A percentile compares a stretch with the other conserved stretches of the same genome.
Conservation (phyloP, 1,140 invertebrate species). For the Zaprionus ghesquierei region DNA sequence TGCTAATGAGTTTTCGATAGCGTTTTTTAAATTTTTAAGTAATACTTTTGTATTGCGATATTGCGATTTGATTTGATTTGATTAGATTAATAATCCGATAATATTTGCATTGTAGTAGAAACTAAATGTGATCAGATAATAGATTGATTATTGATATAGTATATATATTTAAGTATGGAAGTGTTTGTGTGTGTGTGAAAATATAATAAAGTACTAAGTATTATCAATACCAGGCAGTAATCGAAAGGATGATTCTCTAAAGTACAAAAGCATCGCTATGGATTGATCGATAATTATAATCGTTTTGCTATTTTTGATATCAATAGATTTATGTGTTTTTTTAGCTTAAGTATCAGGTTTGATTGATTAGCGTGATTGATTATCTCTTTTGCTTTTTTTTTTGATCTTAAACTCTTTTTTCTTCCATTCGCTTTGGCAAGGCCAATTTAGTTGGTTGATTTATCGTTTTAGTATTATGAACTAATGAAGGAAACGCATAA, state of each 20-base stretch:
- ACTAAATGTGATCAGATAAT: slow-evolving; percentile 70
- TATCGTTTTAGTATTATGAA: slow-evolving; percentile 45
- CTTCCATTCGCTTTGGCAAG: slow-evolving; percentile 38
- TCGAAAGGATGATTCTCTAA: slow-evolving; percentile 77
- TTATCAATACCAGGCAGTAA: slow-evolving; percentile 74
- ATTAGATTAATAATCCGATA: background rate
- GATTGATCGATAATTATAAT: slow-evolving; percentile 7
- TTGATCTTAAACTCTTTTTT: slow-evolving; percentile 43
- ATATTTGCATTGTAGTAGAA: slow-evolving; percentile 49
- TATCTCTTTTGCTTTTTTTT: slow-evolving; percentile 21
- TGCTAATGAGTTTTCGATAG: slow-evolving; percentile 66
- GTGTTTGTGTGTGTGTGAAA: slow-evolving; percentile 42
- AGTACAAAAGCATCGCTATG: slow-evolving; percentile 69
- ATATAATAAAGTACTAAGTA: slow-evolving; percentile 48
- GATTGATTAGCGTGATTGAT: slow-evolving; percentile 10
- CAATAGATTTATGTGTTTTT: slow-evolving; percentile 13
- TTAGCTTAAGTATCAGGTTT: slow-evolving; percentile 41
- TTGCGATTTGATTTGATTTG: background rate
- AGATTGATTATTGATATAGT: slow-evolving; percentile 35
- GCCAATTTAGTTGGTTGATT: slow-evolving; percentile 36
- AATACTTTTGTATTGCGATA: slow-evolving; percentile 32
- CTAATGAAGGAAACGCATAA: slow-evolving; percentile 53
- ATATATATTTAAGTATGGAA: slow-evolving; percentile 34
- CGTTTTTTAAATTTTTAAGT: slow-evolving; percentile 53
- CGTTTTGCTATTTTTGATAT: slow-evolving; percentile 15